Evolutionary conservation across 2,797 vertebrate species (phyloP), one percentile per base, ranked within the genome.

Genomic region (Vespertilio murinus): DNA sequence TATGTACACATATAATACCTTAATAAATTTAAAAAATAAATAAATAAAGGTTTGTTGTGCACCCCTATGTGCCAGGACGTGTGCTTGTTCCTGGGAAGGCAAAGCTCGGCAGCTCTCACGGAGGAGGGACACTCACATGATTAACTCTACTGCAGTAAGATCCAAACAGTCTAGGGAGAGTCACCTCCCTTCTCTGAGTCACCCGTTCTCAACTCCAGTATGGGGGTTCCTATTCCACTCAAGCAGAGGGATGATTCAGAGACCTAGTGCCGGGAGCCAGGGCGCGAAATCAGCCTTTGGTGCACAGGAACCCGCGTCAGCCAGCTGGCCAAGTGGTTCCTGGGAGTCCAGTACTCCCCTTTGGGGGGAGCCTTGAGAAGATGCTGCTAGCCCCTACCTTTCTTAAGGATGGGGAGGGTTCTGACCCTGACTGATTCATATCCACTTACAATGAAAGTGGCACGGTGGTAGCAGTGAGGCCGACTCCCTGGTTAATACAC

Each of bases 161-260:
- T 45, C 47, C 47, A 54, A 47, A 67, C 6, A 38, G 33, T 40
- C 54, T 67, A 88, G 61, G 38, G 73, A 73, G 94, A 87, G 56
- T 79, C 61, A 75, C 40, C 64, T 89, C 54, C 67, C 74, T 54
- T 80, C 73, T 80, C 80, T 33, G 38, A 82, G 33, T 78, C 77
- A 82, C n/a, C 20, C 42, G 70, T 94, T 83, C 75, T 95, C 47
- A 90, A 42, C 18, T 80, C 90, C 42, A 61, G 70, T 33, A 20
- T 67, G 42, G 40, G 23, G 33, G n/a, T 47, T 61, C 28, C 59
- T 61, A 75, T 70, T 35, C 56, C 87, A 56, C 28, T 61, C 52
- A 56, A 59, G 75, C 12, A 75, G 65, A 23, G n/a, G 28, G 40
- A 79, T n/a, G 52, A 78, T 40, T 70, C 14, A 74, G 70, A 82